A percentile compares a stretch with the other conserved stretches of the same genome.
phyloP scores from a whole-genome alignment of 2,888 invertebrate species.

The Ormyrus rosae region DNA sequence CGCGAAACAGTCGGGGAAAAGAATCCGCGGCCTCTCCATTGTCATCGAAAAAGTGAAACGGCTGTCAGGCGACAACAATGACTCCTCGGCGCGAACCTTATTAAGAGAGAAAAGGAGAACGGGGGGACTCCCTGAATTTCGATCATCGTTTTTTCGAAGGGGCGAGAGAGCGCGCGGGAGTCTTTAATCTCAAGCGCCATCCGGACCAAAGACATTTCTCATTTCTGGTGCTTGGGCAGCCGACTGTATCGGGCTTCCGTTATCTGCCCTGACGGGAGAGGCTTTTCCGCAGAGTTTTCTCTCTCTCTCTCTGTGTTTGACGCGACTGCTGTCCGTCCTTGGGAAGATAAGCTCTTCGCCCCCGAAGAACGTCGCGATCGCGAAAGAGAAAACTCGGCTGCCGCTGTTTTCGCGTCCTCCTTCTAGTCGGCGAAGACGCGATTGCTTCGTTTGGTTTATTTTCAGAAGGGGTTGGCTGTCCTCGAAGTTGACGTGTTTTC shows the following conservation, averaged over 20 bases:
- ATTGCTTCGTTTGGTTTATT: background rate
- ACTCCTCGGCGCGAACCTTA: constrained; percentile 26
- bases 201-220: constrained; percentile 72
- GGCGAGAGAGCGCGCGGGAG: constrained; percentile 51
- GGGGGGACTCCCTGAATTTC: background rate
- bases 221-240: constrained; percentile 70
- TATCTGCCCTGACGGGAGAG: constrained; percentile 67
- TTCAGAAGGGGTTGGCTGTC: no score
- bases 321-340: background rate
- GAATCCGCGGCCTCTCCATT: constrained; percentile 19
- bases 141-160: constrained; percentile 8
- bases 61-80: constrained; percentile 43
- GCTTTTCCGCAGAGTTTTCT: constrained; percentile 69
- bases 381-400: background rate
- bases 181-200: constrained; percentile 66
- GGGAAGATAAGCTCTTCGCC: constrained; percentile 70
- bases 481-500: no score
- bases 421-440: background rate
- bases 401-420: background rate
- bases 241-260: constrained; percentile 70
- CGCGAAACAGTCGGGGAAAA: constrained; percentile 14
- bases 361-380: constrained; percentile 23
- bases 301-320: constrained; percentile 21
- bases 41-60: constrained; percentile 44
- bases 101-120: constrained; percentile 11